Evolutionary conservation across 2,888 invertebrate species (phyloP), one percentile per base, ranked within the genome.

Genomic region (Luperina nickerlii): DNA sequence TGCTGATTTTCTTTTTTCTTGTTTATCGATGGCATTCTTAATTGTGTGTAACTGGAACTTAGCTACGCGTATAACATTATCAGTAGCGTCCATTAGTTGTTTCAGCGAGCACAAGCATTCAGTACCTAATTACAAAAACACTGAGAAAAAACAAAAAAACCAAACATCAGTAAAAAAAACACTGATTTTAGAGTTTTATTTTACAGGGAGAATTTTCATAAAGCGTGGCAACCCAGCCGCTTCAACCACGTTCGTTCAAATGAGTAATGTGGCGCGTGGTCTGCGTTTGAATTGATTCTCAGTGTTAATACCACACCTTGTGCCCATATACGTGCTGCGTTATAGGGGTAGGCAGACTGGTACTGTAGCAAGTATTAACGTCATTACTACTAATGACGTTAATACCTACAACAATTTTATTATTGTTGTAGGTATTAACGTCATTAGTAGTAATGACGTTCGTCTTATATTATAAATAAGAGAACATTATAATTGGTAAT

Each of bases 241-340:
- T 91, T 89, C 92, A 90, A 86, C 90, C 91, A 90, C 89, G 91
- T 91, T 90, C 91, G 92, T 91, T 92, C 91, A 91, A 92, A 93
- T 93, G 93, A 93, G 92, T 93, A 92, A 93, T 93, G 93, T 87
- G 84, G 89, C 88, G 92, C 93, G 93, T 93, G 93, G 91, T 86
- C 89, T 88, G 93, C 90, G 89, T 93, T 88, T 86, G 89, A 90
- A 91, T 87, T 87, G 87, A 85, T 88, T 87, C 72, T 54, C 77
- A 83, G 90, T 88, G 89, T 88, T 88, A 88, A 88, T 85, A 84
- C 83, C 83, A 87, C 90, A 89, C 87, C 89, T 89, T 79, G 79
- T 79, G 77, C 74, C n/a, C 15, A 45, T 54, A 54, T 71, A 70
- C 66, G 32, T 73, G 67, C 63, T 65, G 62, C 27, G 76, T 62